Evolutionary conservation across 2,888 invertebrate species (phyloP).

Genomic region (Aphodius sticticus): DNA sequence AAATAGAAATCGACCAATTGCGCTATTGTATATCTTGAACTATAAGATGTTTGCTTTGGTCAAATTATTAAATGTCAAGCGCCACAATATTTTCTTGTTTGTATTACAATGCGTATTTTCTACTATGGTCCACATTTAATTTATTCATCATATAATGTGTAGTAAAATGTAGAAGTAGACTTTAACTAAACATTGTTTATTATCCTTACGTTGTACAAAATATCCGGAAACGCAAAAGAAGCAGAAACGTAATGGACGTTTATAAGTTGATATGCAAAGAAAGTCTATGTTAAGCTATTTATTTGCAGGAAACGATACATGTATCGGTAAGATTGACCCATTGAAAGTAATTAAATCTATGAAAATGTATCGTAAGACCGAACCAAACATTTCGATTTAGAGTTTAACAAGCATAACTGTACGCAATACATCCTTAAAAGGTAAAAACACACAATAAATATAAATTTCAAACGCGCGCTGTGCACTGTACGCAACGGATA

Average conservation of each 20-base stretch:
- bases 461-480: conserved; percentile 12
- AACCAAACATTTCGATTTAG: conserved; percentile 15
- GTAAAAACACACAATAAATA: conserved; percentile 16
- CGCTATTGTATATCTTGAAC: background rate
- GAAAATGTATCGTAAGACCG: conserved; percentile 14
- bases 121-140: too few relatives aligned
- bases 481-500: background rate
- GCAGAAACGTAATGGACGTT: too few relatives aligned
- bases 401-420: conserved; percentile 4
- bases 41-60: background rate
- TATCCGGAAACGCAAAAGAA: too few relatives aligned
- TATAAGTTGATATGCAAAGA: too few relatives aligned
- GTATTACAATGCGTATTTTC: too few relatives aligned
- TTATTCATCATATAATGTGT: too few relatives aligned
- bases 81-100: background rate
- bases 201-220: too few relatives aligned
- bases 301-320: background rate
- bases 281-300: too few relatives aligned
- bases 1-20: background rate
- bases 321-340: background rate
- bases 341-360: background rate
- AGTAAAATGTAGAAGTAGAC: too few relatives aligned
- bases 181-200: too few relatives aligned
- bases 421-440: conserved; percentile 20
- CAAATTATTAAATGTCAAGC: background rate